Base-by-base conservation (phyloP, 2,888 invertebrate genomes). In the Brachycybe producta region DNA sequence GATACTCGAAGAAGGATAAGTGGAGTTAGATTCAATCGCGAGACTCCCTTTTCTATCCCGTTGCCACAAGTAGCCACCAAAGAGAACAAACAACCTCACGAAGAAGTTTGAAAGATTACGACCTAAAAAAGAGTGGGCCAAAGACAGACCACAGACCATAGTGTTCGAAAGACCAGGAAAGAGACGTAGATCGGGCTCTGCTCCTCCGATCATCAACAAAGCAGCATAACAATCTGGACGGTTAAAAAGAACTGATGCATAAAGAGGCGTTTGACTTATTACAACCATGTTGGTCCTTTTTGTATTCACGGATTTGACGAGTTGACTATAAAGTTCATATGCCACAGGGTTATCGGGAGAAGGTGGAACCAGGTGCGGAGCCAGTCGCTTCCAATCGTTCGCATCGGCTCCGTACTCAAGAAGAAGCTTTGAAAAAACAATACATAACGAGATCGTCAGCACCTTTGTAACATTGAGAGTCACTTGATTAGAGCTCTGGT, bases 21-120 rank as follows among this genome's bases (percentile, higher is more conserved):
- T n/a, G n/a, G n/a, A n/a, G n/a, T n/a, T n/a, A n/a, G n/a, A n/a
- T n/a, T 52, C 52, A 2, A 30, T 48, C 15, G 32, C 42, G 8
- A 52, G 26, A 15, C 15, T 1, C n/a, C 43, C 36, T 3, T n/a
- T 34, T 15, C 1, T n/a, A 52, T 49, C 43, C 17, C 28, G 30
- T 30, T 52, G 52, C 52, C 52, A 52, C 13, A 52, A 36, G 17
- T 52, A 47, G 19, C 48, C 52, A 7, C 52, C 52, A 23, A 48
- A 52, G 19, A 49, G n/a, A 35, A 19, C 11, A 19, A 48, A 49
- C 13, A 43, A 26, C 19, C 43, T 11, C n/a, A n/a, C 48, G 24
- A 35, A 52, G 5, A 5, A 2, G 21, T 30, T 30, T n/a, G 28
- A 19, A 42, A 4, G 30, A 7, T 35, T 13, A 21, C 42, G 13